Conservation (phyloP, 2,113 vertebrate genomes). For the Oophaga pumilio region DNA sequence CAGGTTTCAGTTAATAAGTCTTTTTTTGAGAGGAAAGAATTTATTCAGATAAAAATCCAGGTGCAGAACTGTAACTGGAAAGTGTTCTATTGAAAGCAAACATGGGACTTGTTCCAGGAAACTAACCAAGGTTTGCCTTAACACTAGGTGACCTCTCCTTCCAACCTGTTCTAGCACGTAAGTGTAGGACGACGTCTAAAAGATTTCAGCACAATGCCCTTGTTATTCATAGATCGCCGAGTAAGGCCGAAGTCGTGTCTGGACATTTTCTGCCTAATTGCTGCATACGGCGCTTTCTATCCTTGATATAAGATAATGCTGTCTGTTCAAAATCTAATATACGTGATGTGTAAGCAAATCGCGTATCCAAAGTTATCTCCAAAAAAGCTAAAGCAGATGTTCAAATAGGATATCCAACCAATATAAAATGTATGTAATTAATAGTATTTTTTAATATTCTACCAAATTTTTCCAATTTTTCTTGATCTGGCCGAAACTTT, state of each 20-base stretch:
- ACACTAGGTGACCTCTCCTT: background rate
- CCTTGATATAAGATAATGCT: background rate
- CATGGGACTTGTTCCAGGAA: background rate
- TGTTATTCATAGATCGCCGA: background rate
- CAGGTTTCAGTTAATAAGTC: background rate
- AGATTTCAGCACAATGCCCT: background rate
- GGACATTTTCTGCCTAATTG: background rate
- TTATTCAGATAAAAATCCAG: background rate
- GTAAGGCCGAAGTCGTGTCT: background rate
- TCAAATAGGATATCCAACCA: too few relatives aligned
- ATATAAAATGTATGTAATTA: background rate
- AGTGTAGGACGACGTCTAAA: background rate
- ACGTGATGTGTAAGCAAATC: background rate
- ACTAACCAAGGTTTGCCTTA: background rate
- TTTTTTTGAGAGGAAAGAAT: background rate
- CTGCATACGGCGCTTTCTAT: background rate
- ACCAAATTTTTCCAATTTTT: background rate
- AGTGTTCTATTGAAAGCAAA: background rate
- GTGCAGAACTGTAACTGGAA: constrained; percentile 9
- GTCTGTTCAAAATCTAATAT: too few relatives aligned
- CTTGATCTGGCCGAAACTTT: background rate
- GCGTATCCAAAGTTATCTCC: background rate
- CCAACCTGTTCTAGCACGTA: background rate
- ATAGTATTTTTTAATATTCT: background rate
- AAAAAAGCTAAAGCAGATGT: background rate